Evolutionary conservation across 1,140 invertebrate genomes (phyloP).

Genomic region (Panonychus citri): DNA sequence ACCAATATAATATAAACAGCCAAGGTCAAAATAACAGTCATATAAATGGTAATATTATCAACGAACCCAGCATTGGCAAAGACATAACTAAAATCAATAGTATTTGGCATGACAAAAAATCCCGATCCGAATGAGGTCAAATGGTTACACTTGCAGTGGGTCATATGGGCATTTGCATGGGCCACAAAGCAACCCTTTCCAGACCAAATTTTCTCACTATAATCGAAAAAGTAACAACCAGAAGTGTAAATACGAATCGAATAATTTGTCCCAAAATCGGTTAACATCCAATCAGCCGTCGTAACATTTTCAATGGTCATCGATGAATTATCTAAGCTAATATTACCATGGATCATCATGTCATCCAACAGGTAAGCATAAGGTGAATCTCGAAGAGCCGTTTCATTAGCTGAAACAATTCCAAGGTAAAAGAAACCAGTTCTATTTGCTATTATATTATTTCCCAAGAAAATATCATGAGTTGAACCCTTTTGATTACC

Average conservation of each 20-base stretch:
- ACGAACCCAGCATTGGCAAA: conserved; percentile 29
- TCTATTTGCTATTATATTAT: conserved; percentile 15
- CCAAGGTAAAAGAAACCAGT: conserved; percentile 20
- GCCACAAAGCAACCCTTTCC: conserved; percentile 18
- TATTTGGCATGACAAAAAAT: conserved; percentile 29
- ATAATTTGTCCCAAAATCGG: conserved; percentile 19
- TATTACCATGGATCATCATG: conserved; percentile 12
- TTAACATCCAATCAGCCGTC: conserved; percentile 3
- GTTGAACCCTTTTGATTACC: conserved; percentile 9
- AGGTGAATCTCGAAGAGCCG: neutral
- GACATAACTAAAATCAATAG: conserved; percentile 32
- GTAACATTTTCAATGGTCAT: neutral
- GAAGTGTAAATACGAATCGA: conserved; percentile 18
- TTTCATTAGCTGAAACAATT: conserved; percentile 15
- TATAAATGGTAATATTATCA: conserved; percentile 31
- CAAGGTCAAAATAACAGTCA: conserved; percentile 27
- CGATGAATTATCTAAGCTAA: conserved; percentile 10
- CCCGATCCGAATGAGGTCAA: conserved; percentile 31
- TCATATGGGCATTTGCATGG: conserved; percentile 16
- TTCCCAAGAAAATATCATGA: conserved; percentile 15
- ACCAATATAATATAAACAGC: conserved; percentile 24
- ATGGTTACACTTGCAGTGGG: conserved; percentile 29
- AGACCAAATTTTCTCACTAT: conserved; percentile 17
- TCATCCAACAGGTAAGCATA: conserved; percentile 12
- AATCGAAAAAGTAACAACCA: conserved; percentile 20